phyloP scores from a whole-genome alignment of 2,797 vertebrate species.

The Sebastes variabilis region DNA sequence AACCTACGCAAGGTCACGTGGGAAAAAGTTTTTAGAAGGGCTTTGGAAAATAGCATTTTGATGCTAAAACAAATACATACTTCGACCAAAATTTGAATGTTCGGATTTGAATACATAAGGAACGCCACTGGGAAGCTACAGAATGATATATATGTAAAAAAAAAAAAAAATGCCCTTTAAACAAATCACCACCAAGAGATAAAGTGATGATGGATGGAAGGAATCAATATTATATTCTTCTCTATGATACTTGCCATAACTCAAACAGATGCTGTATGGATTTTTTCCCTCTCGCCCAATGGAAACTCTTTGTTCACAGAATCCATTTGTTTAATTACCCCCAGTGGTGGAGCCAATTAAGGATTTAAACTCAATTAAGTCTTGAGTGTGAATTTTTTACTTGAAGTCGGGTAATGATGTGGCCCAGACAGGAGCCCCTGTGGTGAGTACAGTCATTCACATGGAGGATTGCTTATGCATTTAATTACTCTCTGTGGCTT shows the following conservation, averaged over 20 bases:
- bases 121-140: no score
- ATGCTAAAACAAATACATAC: no score
- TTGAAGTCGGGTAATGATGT: slow-evolving; percentile 29
- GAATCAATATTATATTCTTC: slow-evolving; percentile 1
- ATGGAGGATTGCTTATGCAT: slow-evolving; percentile 1
- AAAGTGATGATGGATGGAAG: slow-evolving; percentile 28
- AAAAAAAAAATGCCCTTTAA: not conserved
- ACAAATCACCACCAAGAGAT: slow-evolving; percentile 12
- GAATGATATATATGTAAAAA: no score
- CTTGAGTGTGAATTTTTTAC: slow-evolving; percentile 16
- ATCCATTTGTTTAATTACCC: slow-evolving; percentile 51
- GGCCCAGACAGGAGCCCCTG: slow-evolving; percentile 15
- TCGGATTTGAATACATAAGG: no score
- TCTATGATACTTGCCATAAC: not conserved
- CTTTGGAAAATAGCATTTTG: no score
- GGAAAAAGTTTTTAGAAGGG: no score
- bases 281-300: not conserved
- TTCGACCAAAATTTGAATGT: no score
- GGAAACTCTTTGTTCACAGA: slow-evolving; percentile 32
- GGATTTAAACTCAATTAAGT: slow-evolving; percentile 53
- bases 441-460: slow-evolving; percentile 16
- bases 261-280: not conserved
- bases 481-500: slow-evolving; percentile 27
- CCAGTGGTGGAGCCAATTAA: slow-evolving; percentile 47
- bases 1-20: no score